These are phyloP conservation scores for Hedya salicella DNA, from an alignment of 2,888 invertebrate species.

Conservation along the genomic window DNA sequence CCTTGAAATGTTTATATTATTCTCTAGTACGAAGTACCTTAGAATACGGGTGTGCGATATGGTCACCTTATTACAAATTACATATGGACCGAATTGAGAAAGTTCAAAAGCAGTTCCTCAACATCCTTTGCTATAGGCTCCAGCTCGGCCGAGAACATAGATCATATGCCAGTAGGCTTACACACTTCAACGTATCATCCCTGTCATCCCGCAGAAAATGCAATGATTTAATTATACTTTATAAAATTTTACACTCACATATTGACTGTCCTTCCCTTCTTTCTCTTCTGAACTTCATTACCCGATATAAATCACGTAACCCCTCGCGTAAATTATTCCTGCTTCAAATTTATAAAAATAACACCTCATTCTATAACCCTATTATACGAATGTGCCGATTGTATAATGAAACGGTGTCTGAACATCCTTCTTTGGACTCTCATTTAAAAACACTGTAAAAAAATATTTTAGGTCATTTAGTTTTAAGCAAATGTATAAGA, in stretches of 20 bases:
- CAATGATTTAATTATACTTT: not conserved
- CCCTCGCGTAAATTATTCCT: not conserved
- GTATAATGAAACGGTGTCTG: not conserved
- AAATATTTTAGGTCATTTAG: too few species aligned
- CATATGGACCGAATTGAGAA: too few species aligned
- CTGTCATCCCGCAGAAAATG: not conserved
- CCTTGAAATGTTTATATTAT: not conserved
- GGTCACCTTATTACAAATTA: not conserved
- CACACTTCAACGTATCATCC: not conserved
- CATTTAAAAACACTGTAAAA: too few species aligned
- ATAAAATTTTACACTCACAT: not conserved
- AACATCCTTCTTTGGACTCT: not conserved
- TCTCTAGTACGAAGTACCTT: not conserved
- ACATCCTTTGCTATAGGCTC: not conserved
- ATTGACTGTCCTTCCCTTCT: not conserved
- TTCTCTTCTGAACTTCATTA: not conserved
- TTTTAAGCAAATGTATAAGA: too few species aligned
- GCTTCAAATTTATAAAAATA: slow-evolving; percentile 1
- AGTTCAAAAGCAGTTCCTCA: not conserved
- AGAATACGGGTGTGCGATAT: not conserved
- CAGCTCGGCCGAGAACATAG: not conserved
- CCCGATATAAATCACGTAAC: not conserved
- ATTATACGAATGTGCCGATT: slow-evolving; percentile 14
- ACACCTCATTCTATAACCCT: slow-evolving; percentile 9
- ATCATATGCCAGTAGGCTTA: not conserved